A percentile compares a stretch with the other conserved stretches of the same genome.
These are phyloP conservation scores for Neogobius melanostomus DNA, from an alignment of 2,113 vertebrate genomes.

Conservation along the genomic window DNA sequence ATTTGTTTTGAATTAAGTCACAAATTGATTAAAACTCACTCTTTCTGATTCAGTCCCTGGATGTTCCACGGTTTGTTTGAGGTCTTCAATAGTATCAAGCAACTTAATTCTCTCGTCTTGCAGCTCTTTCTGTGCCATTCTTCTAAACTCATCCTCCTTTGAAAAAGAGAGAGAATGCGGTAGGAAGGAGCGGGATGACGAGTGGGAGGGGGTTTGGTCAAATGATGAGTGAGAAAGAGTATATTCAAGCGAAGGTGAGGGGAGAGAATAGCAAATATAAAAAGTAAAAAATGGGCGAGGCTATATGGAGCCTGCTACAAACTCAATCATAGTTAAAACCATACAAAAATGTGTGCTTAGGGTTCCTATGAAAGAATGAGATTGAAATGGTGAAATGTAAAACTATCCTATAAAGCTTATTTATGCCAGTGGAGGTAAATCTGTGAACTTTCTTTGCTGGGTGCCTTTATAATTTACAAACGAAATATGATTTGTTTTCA, in stretches of 20 bases:
- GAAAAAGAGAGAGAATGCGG: slow-evolving; percentile 22
- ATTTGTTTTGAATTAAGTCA: slow-evolving; percentile 8
- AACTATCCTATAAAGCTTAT: not conserved
- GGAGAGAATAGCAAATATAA: not conserved
- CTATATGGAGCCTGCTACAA: not conserved
- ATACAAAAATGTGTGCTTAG: not conserved
- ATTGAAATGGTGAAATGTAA: not conserved
- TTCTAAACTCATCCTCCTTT: slow-evolving; percentile 73
- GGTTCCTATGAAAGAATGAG: not conserved
- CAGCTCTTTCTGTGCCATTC: slow-evolving; percentile 62
- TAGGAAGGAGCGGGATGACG: slow-evolving; percentile 20
- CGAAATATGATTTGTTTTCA: slow-evolving; percentile 35
- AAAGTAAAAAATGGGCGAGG: not conserved
- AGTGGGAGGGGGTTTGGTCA: slow-evolving; percentile 24
- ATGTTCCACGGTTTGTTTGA: slow-evolving; percentile 72
- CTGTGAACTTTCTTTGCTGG: not conserved
- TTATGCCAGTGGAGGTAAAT: not conserved
- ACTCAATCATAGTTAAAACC: not conserved
- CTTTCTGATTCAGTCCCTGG: slow-evolving; percentile 57
- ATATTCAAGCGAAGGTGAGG: not conserved
- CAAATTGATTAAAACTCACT: slow-evolving; percentile 40
- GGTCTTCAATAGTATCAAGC: slow-evolving; percentile 76
- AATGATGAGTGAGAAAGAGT: not conserved
- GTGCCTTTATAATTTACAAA: not conserved
- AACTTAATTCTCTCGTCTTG: slow-evolving; percentile 76